These are phyloP conservation scores for Adineta ricciae DNA, from an alignment of 2,888 invertebrate species.

Conservation along the genomic window DNA sequence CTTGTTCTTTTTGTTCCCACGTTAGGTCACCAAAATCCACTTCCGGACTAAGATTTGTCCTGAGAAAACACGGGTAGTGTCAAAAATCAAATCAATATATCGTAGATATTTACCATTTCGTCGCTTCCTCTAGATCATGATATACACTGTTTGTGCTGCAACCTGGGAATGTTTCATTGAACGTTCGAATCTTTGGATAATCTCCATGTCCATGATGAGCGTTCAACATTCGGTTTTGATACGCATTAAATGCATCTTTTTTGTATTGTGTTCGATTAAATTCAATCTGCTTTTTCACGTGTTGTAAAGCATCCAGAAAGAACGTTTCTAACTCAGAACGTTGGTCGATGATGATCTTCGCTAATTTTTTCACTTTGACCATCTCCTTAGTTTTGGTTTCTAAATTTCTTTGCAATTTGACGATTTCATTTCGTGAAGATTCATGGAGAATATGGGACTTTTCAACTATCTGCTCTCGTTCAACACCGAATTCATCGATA, in stretches of 20 bases:
- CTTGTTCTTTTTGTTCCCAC: constrained; percentile 50
- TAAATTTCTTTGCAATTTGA: constrained; percentile 44
- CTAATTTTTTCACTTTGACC: constrained; percentile 47
- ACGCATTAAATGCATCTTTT: constrained; percentile 46
- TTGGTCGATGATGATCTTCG: constrained; percentile 48
- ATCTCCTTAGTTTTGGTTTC: constrained; percentile 48
- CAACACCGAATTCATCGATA: constrained; percentile 46
- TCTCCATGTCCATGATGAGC: constrained; percentile 45
- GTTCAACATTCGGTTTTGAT: constrained; percentile 45
- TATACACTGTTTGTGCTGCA: constrained; percentile 49
- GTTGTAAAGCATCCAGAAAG: constrained; percentile 46
- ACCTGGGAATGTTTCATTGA: constrained; percentile 41
- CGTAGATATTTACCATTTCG: constrained; percentile 45
- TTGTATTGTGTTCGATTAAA: constrained; percentile 49
- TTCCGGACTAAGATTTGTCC: neutral
- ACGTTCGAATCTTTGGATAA: constrained; percentile 47
- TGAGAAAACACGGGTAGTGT: too few relatives aligned
- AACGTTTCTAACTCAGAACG: constrained; percentile 43
- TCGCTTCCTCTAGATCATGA: constrained; percentile 47
- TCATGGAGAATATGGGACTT: constrained; percentile 41
- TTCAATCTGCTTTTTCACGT: constrained; percentile 45
- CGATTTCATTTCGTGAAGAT: constrained; percentile 42
- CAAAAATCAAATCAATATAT: too few relatives aligned
- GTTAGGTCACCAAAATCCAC: constrained; percentile 41
- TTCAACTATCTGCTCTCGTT: constrained; percentile 39